Evolutionary conservation across 2,888 invertebrate species (phyloP), one percentile per base, ranked within the genome.

Genomic region (Hypolimnas misippus): DNA sequence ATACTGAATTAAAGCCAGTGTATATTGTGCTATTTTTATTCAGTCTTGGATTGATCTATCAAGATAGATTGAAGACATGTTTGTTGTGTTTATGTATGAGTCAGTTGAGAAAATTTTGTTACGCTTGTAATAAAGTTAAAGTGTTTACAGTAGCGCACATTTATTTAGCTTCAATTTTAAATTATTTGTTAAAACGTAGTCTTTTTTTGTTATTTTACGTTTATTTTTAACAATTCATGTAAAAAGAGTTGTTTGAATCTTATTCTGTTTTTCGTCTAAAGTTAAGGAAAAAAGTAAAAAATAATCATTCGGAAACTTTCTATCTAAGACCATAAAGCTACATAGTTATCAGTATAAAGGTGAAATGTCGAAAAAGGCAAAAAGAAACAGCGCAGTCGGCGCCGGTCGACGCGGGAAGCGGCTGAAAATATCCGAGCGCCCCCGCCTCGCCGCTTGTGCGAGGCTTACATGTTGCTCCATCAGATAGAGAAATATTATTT

Each of bases 361-460:
- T 68, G 65, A 70, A 63, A 66, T 63, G 69, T 67, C 63, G 65
- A 70, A 71, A 75, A 73, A 79, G 73, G 74, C 75, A 75, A 82
- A 83, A 83, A 79, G 80, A 76, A 79, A 79, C 71, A 76, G 70
- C 70, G 64, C 71, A 74, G 73, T 73, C 80, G 75, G 67, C 74
- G 85, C 66, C 62, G 59, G 77, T 75, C 74, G 76, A 70, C 71
- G 68, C 76, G 74, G 73, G 71, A 73, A 77, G 74, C 76, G 79
- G 78, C 80, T 84, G 80, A 79, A 86, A 88, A 87, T 87, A 87
- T 71, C 79, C 78, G 71, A 71, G 76, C 77, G 75, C 77, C 77
- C 79, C 75, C 67, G 68, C 72, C 71, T 73, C 65, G 68, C 65
- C 66, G 56, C 57, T 65, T 33, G 66, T 35, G 70, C 58, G 14